Base-by-base conservation (phyloP, 2,888 invertebrate genomes). In the Oscheius sp. region DNA sequence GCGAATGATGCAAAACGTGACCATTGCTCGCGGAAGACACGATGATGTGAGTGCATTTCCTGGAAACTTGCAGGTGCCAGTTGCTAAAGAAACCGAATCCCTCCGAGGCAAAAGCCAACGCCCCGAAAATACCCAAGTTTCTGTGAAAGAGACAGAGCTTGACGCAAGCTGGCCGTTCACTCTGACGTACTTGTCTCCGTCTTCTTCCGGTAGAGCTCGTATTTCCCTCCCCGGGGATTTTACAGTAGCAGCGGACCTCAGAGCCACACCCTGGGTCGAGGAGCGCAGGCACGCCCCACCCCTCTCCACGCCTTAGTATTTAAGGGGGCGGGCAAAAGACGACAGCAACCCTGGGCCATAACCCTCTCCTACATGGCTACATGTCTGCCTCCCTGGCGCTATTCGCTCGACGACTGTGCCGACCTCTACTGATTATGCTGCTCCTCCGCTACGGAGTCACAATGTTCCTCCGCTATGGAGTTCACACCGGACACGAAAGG, bases 371-470 rank as follows among this genome's bases (percentile, higher is more conserved):
- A 60, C 66, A 79, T 79, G 80, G 77, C 77, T 74, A 78, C 78
- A 77, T 80, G 80, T 70, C 74, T 80, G 55, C 80, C 80, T 35
- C 80, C 80, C 42, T 80, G 80, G 80, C 74, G 80, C 32, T 80
- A 77, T 73, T 70, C 76, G 32, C 71, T 80, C 70, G 80, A 80
- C 70, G 80, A 80, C 65, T 80, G 80, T 66, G 80, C 80, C 73
- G 80, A 80, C 63, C 77, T 80, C 47, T 79, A 75, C 65, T 79
- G 62, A 75, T 21, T 29, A 10, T 53, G 33, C n/a, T 50, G 37
- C 48, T 57, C 57, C 70, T 57, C 68, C 68, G 55, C 55, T 55
- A 68, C 21, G 53, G 68, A 68, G 68, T 50, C 3, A 21, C 9
- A 13, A 2, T 4, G 5, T 32, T 29, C 47, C 58, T 70, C 70